Percentiles rank a stretch among this genome's conserved stretches.
phyloP scores from a whole-genome alignment of 2,797 vertebrate species.

The Pseudocheirus occidentalis region DNA sequence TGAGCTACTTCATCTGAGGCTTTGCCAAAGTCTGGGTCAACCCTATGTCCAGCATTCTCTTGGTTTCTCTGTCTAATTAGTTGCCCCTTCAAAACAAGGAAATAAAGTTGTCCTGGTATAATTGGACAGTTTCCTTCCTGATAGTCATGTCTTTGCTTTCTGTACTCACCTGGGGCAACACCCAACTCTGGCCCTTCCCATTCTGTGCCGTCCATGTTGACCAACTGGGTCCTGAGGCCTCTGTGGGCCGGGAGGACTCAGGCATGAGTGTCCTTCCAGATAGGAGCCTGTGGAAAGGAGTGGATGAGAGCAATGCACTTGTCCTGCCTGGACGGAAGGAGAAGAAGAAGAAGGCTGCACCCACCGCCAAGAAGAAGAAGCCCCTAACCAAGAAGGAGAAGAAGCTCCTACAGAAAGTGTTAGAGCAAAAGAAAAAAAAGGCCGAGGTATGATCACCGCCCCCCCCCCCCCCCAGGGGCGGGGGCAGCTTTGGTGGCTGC shows the following conservation, averaged over 20 bases:
- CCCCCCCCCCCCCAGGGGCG: accelerated
- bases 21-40: neutral
- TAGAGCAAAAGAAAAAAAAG: slow-evolving; percentile 96
- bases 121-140: neutral
- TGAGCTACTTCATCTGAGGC: neutral
- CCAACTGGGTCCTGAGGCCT: accelerated
- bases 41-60: neutral
- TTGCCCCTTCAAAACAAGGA: neutral
- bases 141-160: neutral
- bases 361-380: slow-evolving; percentile 82
- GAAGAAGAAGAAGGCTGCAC: slow-evolving; percentile 84
- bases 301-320: slow-evolving; percentile 92
- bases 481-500: too few relatives aligned
- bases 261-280: slow-evolving; percentile 78
- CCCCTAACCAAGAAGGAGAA: slow-evolving; percentile 93
- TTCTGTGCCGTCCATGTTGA: neutral
- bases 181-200: neutral
- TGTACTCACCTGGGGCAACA: neutral
- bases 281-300: slow-evolving; percentile 88
- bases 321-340: slow-evolving; percentile 90
- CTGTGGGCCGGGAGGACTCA: neutral
- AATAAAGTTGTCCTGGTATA: neutral
- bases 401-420: slow-evolving; percentile 91
- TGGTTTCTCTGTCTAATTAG: neutral
- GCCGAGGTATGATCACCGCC: slow-evolving; percentile 36